phyloP scores from a whole-genome alignment of 1,140 invertebrate genomes.

The Leptinotarsa defecta region DNA sequence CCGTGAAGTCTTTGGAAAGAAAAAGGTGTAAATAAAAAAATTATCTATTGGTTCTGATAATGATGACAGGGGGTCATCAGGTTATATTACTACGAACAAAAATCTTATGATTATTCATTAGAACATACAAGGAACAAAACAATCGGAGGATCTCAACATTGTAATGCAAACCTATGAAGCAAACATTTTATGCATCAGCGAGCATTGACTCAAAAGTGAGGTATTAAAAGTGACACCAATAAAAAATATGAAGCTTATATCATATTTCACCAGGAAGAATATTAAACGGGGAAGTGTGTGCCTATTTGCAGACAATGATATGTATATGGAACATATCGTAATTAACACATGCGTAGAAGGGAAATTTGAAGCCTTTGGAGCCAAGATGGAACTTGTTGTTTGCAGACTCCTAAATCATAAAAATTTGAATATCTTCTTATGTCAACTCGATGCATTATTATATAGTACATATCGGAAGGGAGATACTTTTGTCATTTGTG shows the following conservation, averaged over 20 bases:
- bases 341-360: conserved; percentile 12
- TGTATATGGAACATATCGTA: conserved; percentile 5
- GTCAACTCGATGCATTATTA: background rate
- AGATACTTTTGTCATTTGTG: too few species aligned
- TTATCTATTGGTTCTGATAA: too few species aligned
- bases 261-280: conserved; percentile 14
- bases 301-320: conserved; percentile 7
- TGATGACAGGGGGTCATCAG: too few species aligned
- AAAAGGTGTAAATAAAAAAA: too few species aligned
- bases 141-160: conserved; percentile 6
- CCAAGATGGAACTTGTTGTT: conserved; percentile 11
- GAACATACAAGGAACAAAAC: background rate
- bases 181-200: conserved; percentile 2
- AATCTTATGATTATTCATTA: too few species aligned
- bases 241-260: conserved; percentile 18
- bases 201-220: conserved; percentile 9
- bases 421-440: background rate
- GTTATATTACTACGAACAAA: too few species aligned
- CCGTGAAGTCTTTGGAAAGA: background rate
- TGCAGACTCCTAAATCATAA: background rate
- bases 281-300: background rate
- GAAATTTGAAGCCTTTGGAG: conserved; percentile 9
- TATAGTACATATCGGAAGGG: background rate
- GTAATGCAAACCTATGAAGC: conserved; percentile 8
- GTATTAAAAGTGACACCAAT: conserved; percentile 16